Conservation (phyloP, 1,140 invertebrate genomes). For the Diorhabda sublineata region DNA sequence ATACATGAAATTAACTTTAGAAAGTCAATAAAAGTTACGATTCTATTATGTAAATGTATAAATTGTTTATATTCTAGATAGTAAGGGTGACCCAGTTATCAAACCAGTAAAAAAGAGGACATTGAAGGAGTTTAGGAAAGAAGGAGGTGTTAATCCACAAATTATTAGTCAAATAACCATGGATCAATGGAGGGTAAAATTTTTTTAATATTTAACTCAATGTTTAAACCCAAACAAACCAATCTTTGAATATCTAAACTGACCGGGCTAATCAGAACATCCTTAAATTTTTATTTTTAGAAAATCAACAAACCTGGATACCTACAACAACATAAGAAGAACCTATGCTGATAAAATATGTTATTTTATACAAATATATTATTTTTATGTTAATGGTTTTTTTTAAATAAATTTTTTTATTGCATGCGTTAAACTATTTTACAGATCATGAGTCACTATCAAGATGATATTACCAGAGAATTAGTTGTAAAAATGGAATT, state of each 20-base stretch:
- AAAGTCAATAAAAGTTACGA: too few relatives aligned
- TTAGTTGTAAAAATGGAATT: neutral
- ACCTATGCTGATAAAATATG: slow-evolving; percentile 26
- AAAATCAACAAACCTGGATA: slow-evolving; percentile 35
- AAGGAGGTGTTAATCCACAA: slow-evolving; percentile 44
- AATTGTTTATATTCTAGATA: slow-evolving; percentile 39
- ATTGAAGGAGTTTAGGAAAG: slow-evolving; percentile 38
- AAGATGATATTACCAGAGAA: neutral
- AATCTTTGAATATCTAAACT: slow-evolving; percentile 1
- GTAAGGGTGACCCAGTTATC: slow-evolving; percentile 43
- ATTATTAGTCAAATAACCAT: slow-evolving; percentile 50
- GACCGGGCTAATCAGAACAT: neutral
- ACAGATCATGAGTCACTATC: neutral
- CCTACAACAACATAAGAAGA: slow-evolving; percentile 38
- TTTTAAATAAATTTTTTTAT: neutral
- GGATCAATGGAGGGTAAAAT: slow-evolving; percentile 51
- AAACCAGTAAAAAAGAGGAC: slow-evolving; percentile 44
- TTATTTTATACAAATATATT: neutral
- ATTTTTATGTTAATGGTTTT: neutral
- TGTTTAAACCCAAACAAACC: neutral
- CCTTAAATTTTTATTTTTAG: slow-evolving; percentile 21
- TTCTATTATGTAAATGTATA: too few relatives aligned
- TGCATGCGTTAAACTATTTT: neutral
- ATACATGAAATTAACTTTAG: too few relatives aligned
- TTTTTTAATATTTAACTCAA: neutral